Evolutionary conservation across 2,797 vertebrate species (phyloP).

Genomic region (Semotilus atromaculatus): DNA sequence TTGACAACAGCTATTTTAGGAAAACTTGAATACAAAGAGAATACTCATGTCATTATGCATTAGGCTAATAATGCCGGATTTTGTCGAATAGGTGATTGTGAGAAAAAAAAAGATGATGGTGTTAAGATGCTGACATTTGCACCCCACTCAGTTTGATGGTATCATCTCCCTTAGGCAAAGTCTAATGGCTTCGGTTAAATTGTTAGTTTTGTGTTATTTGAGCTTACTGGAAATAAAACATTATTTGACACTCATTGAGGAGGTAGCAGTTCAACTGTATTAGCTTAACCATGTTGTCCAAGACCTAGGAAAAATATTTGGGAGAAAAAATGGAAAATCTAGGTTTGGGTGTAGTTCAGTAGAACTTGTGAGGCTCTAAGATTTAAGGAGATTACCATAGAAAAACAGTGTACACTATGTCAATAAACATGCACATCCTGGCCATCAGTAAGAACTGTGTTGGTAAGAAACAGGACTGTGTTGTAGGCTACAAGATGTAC

Average conservation of each 20-base stretch:
- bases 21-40: neutral
- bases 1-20: neutral
- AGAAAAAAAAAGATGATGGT: neutral
- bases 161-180: neutral
- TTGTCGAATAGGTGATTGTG: neutral
- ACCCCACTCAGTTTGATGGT: neutral
- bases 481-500: neutral
- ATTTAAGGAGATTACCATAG: slow-evolving; percentile 23
- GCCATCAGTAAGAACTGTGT: slow-evolving; percentile 2
- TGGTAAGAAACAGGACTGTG: slow-evolving; percentile 24
- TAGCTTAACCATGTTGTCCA: neutral
- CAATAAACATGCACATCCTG: slow-evolving; percentile 35
- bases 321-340: neutral
- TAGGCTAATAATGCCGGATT: neutral
- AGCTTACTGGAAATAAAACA: neutral
- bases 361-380: neutral
- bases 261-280: neutral
- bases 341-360: neutral
- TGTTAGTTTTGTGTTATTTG: neutral
- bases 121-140: neutral
- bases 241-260: neutral
- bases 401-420: slow-evolving; percentile 28
- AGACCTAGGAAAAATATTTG: neutral
- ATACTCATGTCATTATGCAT: neutral
- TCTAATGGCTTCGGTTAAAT: neutral